These are phyloP conservation scores for Polyploca ridens DNA, from an alignment of 2,888 invertebrate genomes.

Conservation along the genomic window DNA sequence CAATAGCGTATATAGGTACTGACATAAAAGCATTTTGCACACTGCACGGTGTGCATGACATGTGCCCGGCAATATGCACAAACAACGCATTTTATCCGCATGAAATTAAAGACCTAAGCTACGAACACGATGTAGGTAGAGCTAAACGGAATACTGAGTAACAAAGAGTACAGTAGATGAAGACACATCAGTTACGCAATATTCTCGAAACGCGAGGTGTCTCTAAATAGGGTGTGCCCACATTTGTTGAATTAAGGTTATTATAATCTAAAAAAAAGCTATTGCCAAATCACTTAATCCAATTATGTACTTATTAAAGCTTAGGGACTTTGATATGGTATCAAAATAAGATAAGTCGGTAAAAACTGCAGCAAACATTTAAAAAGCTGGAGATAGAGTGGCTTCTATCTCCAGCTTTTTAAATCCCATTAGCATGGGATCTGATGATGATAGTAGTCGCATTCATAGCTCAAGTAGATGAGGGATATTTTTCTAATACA, in stretches of 20 bases:
- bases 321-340: no score
- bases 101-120: not conserved
- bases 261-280: not conserved
- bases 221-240: not conserved
- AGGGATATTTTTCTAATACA: no score
- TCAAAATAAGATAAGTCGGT: no score
- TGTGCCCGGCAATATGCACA: conserved; percentile 7
- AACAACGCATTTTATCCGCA: not conserved
- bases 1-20: conserved; percentile 35
- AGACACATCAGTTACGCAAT: not conserved
- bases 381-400: no score
- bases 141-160: not conserved
- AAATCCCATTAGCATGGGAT: no score
- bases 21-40: conserved; percentile 35
- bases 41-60: conserved; percentile 23
- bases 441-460: no score
- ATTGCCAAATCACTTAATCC: not conserved
- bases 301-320: no score
- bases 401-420: no score
- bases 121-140: not conserved
- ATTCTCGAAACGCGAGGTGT: not conserved
- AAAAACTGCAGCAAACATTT: no score
- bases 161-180: not conserved
- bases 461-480: no score
- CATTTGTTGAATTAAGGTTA: not conserved